Base-by-base conservation (phyloP, 2,113 vertebrate species). In the Chaetodon auriga region DNA sequence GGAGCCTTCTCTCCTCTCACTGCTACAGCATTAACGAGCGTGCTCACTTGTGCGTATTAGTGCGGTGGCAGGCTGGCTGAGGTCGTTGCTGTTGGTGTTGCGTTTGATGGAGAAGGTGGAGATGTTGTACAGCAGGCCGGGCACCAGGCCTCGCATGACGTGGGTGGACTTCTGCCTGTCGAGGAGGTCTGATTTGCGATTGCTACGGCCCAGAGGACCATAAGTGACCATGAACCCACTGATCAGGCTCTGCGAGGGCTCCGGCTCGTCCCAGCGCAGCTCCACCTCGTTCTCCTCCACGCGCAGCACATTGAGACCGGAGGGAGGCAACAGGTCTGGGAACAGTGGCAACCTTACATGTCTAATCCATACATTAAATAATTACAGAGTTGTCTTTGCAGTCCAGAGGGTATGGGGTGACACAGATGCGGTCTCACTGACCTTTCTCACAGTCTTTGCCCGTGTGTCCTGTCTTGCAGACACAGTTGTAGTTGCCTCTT, bases 51-150 rank as follows among this genome's bases (percentile, higher is more conserved):
- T 99, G 92, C 95, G 97, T 53, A 97, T 94, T 36, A 97, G 95
- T 25, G 98, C 96, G 15, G 95, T 93, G 71, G 95, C 93, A 0
- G 98, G 97, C 86, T 96, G 96, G 93, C 98, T 99, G 93, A 97
- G 96, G 94, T 99, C 97, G 7, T 97, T 98, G 95, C 96, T 96
- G 95, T 97, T 97, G 91, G 93, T 78, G 87, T 97, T 98, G 82
- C 97, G 96, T 88, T 97, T 98, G 95, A 98, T 95, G 5, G 97
- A 98, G 95, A 97, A 97, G 86, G 98, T 96, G 11, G 98, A 99
- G 95, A 99, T 97, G 94, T 99, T 99, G 96, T 99, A 99, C 76
- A 97, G 96, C 73, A 95, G 94, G 80, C 98, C 98, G 0, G 98
- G 95, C 25, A 90, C 94, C 81, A 99, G 96, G 75, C 96, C 96